phyloP scores from a whole-genome alignment of 2,113 vertebrate genomes.

The Hyla sarda region DNA sequence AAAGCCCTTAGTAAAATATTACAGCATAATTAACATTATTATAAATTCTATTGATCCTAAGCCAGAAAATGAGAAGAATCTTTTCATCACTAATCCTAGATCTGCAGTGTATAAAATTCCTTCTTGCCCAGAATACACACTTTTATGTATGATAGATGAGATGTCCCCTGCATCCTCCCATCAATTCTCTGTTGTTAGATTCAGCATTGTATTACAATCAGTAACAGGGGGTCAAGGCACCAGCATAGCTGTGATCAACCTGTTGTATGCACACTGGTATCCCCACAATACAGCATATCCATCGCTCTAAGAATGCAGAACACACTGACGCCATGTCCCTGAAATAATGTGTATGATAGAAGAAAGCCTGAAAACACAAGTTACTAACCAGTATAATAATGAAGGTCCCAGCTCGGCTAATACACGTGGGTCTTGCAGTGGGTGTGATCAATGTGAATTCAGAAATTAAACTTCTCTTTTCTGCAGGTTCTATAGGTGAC shows the following conservation, averaged over 20 bases:
- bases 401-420: slow-evolving; percentile 31
- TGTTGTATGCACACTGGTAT: not conserved
- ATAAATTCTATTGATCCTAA: not conserved
- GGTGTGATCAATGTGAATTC: slow-evolving; percentile 46
- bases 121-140: no score
- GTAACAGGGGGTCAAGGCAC: not conserved
- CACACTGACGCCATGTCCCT: not conserved
- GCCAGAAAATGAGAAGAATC: not conserved
- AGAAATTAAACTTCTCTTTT: slow-evolving; percentile 26
- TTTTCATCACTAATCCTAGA: not conserved
- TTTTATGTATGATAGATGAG: not conserved
- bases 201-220: not conserved
- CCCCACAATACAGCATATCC: not conserved
- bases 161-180: not conserved
- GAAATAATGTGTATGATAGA: not conserved
- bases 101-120: not conserved
- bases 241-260: not conserved
- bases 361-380: not conserved
- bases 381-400: slow-evolving; percentile 44
- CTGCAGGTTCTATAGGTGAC: not conserved
- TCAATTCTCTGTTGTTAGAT: not conserved
- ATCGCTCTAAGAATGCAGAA: not conserved
- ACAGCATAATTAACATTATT: not conserved
- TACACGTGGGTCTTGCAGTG: slow-evolving; percentile 46
- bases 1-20: not conserved